phyloP scores from a whole-genome alignment of 2,797 vertebrate genomes.

The Dryobates pubescens region DNA sequence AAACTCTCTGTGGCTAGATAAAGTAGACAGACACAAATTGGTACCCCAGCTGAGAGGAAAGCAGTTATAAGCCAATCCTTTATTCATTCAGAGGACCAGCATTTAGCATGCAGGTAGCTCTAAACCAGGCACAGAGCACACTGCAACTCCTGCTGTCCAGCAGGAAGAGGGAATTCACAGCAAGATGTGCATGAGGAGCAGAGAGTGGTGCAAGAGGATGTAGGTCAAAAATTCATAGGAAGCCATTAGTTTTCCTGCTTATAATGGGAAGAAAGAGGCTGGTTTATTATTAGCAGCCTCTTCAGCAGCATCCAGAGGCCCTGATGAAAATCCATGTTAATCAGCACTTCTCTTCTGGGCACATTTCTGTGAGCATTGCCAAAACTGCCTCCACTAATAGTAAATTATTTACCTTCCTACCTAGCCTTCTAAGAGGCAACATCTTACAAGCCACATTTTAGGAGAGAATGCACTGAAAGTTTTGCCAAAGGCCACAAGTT shows the following conservation, averaged over 20 bases:
- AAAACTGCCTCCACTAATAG: neutral
- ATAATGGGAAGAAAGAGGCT: neutral
- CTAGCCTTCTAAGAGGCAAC: neutral
- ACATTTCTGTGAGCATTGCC: neutral
- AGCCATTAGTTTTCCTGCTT: neutral
- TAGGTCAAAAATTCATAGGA: conserved; percentile 13
- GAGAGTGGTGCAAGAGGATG: neutral
- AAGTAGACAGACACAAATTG: neutral
- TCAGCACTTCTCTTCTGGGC: neutral
- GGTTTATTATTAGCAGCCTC: neutral
- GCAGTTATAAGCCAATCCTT: neutral
- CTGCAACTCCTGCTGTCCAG: neutral
- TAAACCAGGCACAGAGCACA: neutral
- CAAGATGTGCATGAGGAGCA: neutral
- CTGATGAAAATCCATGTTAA: neutral
- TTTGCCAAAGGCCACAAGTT: neutral
- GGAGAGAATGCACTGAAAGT: neutral
- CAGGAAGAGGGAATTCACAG: neutral
- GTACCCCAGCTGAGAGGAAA: neutral
- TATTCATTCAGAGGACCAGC: neutral
- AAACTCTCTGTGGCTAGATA: neutral
- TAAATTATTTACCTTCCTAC: neutral
- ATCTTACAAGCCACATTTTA: neutral
- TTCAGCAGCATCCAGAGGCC: neutral
- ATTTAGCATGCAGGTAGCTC: neutral